phyloP scores from a whole-genome alignment of 2,888 invertebrate species.

The Helleia helle region DNA sequence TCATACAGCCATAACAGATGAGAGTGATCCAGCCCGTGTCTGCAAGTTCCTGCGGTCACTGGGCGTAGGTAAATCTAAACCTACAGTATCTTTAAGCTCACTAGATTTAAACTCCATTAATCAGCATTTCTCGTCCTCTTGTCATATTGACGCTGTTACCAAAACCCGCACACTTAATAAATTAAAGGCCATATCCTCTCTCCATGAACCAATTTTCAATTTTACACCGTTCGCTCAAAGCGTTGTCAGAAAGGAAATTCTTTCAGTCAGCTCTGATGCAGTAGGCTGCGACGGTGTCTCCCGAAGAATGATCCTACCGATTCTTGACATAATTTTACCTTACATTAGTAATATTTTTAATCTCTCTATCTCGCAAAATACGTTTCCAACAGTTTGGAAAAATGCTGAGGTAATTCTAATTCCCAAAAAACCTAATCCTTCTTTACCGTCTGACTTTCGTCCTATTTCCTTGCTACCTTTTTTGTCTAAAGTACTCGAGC shows the following conservation, averaged over 20 bases:
- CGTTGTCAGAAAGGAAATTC: constrained; percentile 1
- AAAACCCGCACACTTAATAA: background rate
- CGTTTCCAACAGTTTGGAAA: too few species aligned
- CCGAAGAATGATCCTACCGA: constrained; percentile 2
- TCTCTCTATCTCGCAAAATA: background rate
- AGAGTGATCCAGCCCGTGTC: constrained; percentile 8
- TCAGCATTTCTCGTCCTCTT: background rate
- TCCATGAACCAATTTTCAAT: background rate
- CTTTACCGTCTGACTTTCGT: too few species aligned
- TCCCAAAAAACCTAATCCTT: too few species aligned
- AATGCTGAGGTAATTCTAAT: too few species aligned
- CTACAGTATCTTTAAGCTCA: too few species aligned
- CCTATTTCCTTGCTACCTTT: too few species aligned
- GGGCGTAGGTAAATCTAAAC: constrained; percentile 6
- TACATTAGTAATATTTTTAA: background rate
- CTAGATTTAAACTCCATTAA: background rate
- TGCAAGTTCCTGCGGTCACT: constrained; percentile 11
- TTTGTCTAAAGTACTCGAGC: too few species aligned
- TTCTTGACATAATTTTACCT: background rate
- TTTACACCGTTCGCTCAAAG: background rate
- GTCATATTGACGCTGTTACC: background rate
- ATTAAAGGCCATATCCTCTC: background rate
- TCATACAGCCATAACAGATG: constrained; percentile 9
- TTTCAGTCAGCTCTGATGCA: background rate
- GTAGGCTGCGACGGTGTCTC: background rate